Evolutionary conservation across 2,888 invertebrate genomes (phyloP), one percentile per base, ranked within the genome.

Genomic region (Macrosoma leucophasiata): DNA sequence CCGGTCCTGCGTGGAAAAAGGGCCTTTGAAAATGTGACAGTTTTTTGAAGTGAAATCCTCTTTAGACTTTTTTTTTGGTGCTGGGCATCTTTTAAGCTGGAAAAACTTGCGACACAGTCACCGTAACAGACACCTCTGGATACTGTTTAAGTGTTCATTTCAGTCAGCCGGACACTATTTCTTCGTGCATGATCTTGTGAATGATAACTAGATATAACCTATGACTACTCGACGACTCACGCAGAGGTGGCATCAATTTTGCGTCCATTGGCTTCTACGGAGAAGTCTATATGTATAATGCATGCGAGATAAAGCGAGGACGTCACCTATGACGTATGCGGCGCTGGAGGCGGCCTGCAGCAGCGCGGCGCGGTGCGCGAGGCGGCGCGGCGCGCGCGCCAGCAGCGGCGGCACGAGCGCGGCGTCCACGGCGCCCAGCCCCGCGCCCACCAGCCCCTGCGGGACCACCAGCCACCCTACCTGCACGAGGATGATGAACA

Each of bases 361-460:
- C 43, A 78, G 59, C 26, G 78, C 78, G 32, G 79, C 78, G 21
- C 61, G 49, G 26, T 59, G 66, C 19, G 75, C 67, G 20, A 50
- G 41, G 3, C 41, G 43, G 55, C 63, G 43, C 37, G 50, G 27
- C 30, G 42, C 15, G 52, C 50, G 21, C 43, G 47, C 17, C 14
- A 33, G 11, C 17, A 33, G 21, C 15, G 33, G 21, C n/a, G 33
- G 42, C 13, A 82, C 74, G 55, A 82, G 64, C 58, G 81, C 84
- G 44, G 70, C 78, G 60, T 72, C 71, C 46, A 62, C 52, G 43
- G 73, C 73, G 45, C 71, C 77, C 50, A 76, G 65, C 33, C 79
- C 75, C 37, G 46, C 51, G 36, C 79, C 79, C 57, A 86, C 74
- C 53, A 52, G 52, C 53, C 56, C 55, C 69, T 85, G 84, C 55